Percentiles rank a stretch among this genome's conserved stretches.
phyloP scores from a whole-genome alignment of 2,113 vertebrate genomes.

The Canis aureus region DNA sequence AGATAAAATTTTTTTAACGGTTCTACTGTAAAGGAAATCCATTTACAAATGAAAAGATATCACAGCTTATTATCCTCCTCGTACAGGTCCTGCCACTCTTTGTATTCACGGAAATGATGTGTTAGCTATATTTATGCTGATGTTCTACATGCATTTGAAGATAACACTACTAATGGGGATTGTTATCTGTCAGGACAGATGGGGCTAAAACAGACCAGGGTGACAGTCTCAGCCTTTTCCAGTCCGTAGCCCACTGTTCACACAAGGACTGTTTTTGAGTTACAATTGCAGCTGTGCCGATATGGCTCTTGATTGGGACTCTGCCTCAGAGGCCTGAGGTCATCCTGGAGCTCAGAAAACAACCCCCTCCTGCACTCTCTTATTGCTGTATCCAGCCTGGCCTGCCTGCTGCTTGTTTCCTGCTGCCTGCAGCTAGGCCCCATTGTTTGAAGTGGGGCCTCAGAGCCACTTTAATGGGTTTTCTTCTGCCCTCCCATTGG shows the following conservation, averaged over 20 bases:
- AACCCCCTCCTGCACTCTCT: constrained; percentile 62
- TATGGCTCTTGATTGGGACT: constrained; percentile 66
- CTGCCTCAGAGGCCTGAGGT: constrained; percentile 62
- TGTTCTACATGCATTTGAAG: constrained; percentile 65
- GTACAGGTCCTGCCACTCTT: constrained; percentile 64
- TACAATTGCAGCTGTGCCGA: constrained; percentile 63
- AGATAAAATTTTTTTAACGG: constrained; percentile 19
- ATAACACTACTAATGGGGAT: constrained; percentile 76
- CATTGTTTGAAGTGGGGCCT: constrained; percentile 80
- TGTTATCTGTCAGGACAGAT: constrained; percentile 75
- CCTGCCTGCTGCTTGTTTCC: constrained; percentile 77
- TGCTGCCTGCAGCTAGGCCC: constrained; percentile 61
- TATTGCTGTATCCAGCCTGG: constrained; percentile 59
- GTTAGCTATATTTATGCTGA: constrained; percentile 75
- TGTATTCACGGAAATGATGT: constrained; percentile 69
- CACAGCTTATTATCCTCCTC: constrained; percentile 70
- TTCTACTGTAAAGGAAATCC: constrained; percentile 63
- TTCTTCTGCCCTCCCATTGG: constrained; percentile 72
- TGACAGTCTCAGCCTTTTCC: constrained; percentile 61
- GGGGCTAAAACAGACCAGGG: constrained; percentile 55
- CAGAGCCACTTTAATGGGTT: constrained; percentile 73
- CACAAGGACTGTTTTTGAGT: constrained; percentile 69
- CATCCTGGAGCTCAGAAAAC: constrained; percentile 70
- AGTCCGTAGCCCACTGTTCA: constrained; percentile 20
- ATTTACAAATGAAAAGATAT: constrained; percentile 77